Evolutionary conservation across 2,113 vertebrate genomes (phyloP), one percentile per base, ranked within the genome.

Genomic region (Ceyx melanurus): DNA sequence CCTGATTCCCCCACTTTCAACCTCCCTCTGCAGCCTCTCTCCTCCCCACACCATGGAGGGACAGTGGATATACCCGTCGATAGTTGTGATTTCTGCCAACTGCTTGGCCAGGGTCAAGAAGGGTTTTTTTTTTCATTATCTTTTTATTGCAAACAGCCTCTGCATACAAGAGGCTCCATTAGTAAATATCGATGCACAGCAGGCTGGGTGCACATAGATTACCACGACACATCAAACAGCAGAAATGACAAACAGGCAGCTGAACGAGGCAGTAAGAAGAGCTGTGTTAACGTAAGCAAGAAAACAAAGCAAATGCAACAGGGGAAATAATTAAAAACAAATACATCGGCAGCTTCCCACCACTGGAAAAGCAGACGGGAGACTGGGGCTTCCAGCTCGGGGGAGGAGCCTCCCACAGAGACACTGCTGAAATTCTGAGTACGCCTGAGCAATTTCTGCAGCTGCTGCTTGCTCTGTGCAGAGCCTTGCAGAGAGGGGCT

Each of bases 141-240:
- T 91, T 96, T 94, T 93, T 75, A 94, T 86, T 96, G 82, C 88
- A 93, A 96, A 79, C 88, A 96, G 79, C 57, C 90, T 95, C 82
- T 92, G 88, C 68, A 91, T 86, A 73, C 82, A 71, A 95, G 95
- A 94, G 90, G 56, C 85, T 91, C 95, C 94, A 96, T 97, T 97
- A 97, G 96, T 89, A 96, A 96, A 94, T 94, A 97, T 94, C 92
- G 90, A 97, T 94, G 92, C 91, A 3, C 37, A 88, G 93, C 87
- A 93, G 96, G 82, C 82, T 96, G 94, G 95, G 94, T 54, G 76
- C 91, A 83, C 86, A 92, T 79, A 92, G 93, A 96, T 96, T 92
- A 64, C 82, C 72, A 76, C 0, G 18, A 94, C 74, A 79, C 89
- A 78, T 93, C 96, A 95, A 89, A 94, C 65, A 91, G 85, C 78